A percentile compares a stretch with the other conserved stretches of the same genome.
phyloP scores from a whole-genome alignment of 2,888 invertebrate genomes.

The Sycophila texana region DNA sequence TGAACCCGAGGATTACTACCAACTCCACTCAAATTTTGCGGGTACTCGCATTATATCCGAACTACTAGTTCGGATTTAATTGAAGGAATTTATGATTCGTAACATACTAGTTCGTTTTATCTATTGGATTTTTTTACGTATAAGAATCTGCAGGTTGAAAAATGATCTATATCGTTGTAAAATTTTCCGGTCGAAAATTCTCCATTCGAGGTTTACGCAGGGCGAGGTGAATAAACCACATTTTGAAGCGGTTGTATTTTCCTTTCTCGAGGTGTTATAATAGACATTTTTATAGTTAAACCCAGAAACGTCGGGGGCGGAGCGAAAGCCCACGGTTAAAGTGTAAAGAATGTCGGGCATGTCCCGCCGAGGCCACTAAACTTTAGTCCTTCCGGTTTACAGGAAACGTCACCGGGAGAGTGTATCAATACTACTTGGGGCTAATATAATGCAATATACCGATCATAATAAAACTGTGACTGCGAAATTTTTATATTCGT shows the following conservation, averaged over 20 bases:
- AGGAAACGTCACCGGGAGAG: conserved; percentile 10
- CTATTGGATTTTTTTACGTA: neutral
- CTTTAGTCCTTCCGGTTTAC: conserved; percentile 39
- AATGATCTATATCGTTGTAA: neutral
- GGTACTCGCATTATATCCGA: no score
- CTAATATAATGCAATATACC: no score
- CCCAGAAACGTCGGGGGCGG: conserved; percentile 17
- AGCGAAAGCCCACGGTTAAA: conserved; percentile 27
- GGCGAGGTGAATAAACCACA: conserved; percentile 26
- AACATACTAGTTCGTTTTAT: no score
- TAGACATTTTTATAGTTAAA: conserved; percentile 51
- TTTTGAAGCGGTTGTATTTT: conserved; percentile 41
- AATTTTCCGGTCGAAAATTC: conserved; percentile 22
- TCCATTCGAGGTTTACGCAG: conserved; percentile 26
- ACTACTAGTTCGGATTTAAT: no score
- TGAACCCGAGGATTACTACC: no score
- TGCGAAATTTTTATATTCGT: neutral
- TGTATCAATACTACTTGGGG: conserved; percentile 37
- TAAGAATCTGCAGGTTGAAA: neutral
- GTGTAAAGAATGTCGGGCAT: conserved; percentile 32
- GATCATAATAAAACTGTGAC: neutral
- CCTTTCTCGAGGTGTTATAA: conserved; percentile 35
- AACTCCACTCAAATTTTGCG: no score
- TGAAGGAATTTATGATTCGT: no score
- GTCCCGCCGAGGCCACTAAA: conserved; percentile 17